phyloP scores from a whole-genome alignment of 2,113 vertebrate species.

The Neoarius graeffei region DNA sequence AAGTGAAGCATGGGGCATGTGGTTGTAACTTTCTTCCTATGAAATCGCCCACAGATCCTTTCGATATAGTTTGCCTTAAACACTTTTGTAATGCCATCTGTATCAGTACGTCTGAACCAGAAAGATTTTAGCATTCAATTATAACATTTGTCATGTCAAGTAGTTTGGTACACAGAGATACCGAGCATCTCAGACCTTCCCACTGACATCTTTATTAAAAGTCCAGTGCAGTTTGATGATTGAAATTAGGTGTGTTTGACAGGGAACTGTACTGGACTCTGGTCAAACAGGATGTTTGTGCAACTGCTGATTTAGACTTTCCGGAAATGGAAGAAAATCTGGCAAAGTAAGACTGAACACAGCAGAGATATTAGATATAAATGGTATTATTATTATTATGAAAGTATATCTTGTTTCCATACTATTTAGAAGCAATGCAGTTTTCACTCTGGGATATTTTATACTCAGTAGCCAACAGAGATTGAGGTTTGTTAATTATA shows the following conservation, averaged over 20 bases:
- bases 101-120: not conserved
- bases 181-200: not conserved
- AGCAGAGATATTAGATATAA: not conserved
- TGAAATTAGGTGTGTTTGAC: not conserved
- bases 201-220: conserved; percentile 5
- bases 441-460: not conserved
- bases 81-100: not conserved
- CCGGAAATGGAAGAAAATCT: conserved; percentile 12
- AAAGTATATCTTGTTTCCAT: conserved; percentile 10
- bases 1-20: not conserved
- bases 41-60: not conserved
- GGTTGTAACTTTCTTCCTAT: not conserved
- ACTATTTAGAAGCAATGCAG: not conserved
- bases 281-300: not conserved
- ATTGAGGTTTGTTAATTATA: not conserved
- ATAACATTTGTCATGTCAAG: not conserved
- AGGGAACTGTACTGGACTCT: not conserved
- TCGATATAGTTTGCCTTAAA: not conserved
- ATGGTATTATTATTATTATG: too few species aligned
- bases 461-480: not conserved
- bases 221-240: not conserved
- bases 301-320: conserved; percentile 1
- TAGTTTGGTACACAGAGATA: not conserved
- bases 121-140: not conserved
- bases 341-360: conserved; percentile 25